Evolutionary conservation across 2,113 vertebrate genomes (phyloP).

Genomic region (Sigmodon hispidus): DNA sequence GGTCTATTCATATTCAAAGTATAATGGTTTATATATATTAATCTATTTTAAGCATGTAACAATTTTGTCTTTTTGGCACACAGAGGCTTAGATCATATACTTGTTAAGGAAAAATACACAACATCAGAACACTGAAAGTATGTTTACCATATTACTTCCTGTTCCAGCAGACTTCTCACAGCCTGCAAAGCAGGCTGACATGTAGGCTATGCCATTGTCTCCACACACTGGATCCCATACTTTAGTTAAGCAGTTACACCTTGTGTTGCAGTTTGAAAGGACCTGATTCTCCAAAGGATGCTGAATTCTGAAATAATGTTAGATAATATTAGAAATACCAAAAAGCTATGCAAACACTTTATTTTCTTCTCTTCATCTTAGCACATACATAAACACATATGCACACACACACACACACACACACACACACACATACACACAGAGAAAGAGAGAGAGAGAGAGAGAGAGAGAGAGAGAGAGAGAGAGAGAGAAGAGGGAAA

Average conservation of each 20-base stretch:
- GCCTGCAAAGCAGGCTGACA: constrained; percentile 94
- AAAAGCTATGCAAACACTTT: neutral
- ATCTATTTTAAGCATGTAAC: neutral
- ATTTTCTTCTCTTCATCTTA: neutral
- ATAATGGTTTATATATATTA: no score
- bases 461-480: no score
- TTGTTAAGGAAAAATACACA: neutral
- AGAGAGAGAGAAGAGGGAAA: neutral
- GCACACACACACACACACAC: no score
- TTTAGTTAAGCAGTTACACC: constrained; percentile 87
- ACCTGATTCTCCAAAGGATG: constrained; percentile 80
- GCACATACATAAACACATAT: no score
- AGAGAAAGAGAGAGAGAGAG: no score
- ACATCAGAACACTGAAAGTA: neutral
- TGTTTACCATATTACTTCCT: constrained; percentile 89
- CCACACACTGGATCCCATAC: constrained; percentile 96
- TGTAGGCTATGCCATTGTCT: constrained; percentile 89
- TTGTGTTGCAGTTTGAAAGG: constrained; percentile 87
- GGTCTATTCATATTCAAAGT: neutral
- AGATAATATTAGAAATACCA: neutral
- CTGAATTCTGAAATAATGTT: constrained; percentile 82
- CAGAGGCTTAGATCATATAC: neutral
- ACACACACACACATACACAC: no score
- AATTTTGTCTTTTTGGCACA: neutral
- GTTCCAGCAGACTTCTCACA: no score